Evolutionary conservation across 2,797 vertebrate species (phyloP).

Genomic region (Sebastolobus alascanus): DNA sequence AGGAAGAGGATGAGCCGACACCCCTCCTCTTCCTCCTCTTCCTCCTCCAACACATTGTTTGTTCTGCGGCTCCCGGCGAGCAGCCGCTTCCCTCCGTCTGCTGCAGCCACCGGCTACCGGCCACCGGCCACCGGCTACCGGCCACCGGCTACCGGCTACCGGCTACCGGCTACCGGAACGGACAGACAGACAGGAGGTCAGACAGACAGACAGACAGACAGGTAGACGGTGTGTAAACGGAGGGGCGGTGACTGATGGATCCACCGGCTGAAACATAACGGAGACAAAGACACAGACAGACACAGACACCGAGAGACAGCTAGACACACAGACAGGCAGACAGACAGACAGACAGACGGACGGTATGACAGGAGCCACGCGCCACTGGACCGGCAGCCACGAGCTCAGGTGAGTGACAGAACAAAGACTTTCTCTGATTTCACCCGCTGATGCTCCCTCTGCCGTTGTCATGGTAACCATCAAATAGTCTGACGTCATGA

Average conservation of each 20-base stretch:
- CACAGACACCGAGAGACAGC: neutral
- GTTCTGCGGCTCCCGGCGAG: constrained; percentile 52
- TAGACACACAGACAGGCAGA: neutral
- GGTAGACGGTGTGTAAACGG: constrained; percentile 12
- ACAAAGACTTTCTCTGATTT: constrained; percentile 47
- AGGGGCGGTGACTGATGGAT: constrained; percentile 11
- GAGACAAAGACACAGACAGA: constrained; percentile 21
- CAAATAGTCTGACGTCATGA: constrained; percentile 54
- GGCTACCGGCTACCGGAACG: too few relatives aligned
- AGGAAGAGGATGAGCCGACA: constrained; percentile 57
- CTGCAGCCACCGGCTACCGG: neutral
- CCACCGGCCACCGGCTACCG: too few relatives aligned
- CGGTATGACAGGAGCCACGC: constrained; percentile 29
- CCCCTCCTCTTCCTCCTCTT: neutral
- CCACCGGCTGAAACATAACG: neutral
- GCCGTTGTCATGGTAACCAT: constrained; percentile 70
- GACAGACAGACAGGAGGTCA: neutral
- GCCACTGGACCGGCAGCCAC: constrained; percentile 27
- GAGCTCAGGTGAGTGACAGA: constrained; percentile 60
- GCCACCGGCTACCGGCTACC: too few relatives aligned
- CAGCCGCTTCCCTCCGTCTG: constrained; percentile 12
- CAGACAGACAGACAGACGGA: constrained; percentile 1
- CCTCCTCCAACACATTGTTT: constrained; percentile 55
- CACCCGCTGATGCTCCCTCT: constrained; percentile 51
- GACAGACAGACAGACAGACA: constrained; percentile 16